phyloP scores from a whole-genome alignment of 1,140 invertebrate species.

The Pogonomyrmex californicus region DNA sequence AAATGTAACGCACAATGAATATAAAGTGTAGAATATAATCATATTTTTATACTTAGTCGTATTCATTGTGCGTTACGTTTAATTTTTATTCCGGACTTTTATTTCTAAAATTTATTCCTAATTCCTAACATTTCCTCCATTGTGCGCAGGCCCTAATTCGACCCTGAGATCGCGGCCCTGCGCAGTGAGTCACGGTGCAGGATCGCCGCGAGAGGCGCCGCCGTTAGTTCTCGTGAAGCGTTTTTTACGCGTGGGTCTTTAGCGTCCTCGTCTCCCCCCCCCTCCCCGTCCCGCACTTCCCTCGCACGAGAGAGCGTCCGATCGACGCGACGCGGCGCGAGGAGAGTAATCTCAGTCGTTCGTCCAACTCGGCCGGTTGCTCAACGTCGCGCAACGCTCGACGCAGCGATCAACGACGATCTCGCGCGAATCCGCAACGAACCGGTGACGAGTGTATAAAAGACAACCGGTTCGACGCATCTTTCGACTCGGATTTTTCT shows the following conservation, averaged over 20 bases:
- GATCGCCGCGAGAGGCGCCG: constrained; percentile 64
- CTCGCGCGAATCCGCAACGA: background rate
- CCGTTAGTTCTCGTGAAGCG: constrained; percentile 61
- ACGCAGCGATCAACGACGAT: background rate
- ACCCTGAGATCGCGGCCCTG: constrained; percentile 55
- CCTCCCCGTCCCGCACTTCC: background rate
- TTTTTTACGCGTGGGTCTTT: constrained; percentile 46
- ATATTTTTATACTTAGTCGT: no score
- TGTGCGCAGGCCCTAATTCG: background rate
- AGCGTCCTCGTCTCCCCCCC: no score
- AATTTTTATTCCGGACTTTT: no score
- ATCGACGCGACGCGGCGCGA: background rate
- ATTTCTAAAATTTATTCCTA: no score
- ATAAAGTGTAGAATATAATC: no score
- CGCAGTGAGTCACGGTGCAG: constrained; percentile 69
- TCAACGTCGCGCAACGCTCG: constrained; percentile 28
- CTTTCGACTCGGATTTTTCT: background rate
- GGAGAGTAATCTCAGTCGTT: background rate
- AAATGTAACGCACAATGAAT: no score
- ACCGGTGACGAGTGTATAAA: background rate
- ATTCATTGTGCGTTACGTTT: no score
- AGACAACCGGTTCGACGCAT: background rate
- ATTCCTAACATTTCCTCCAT: no score
- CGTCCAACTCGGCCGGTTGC: constrained; percentile 2
- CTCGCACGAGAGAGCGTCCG: background rate